Percentiles rank a stretch among this genome's conserved stretches.
These are phyloP conservation scores for Misgurnus mizolepis DNA, from an alignment of 2,113 vertebrate species.

Conservation along the genomic window DNA sequence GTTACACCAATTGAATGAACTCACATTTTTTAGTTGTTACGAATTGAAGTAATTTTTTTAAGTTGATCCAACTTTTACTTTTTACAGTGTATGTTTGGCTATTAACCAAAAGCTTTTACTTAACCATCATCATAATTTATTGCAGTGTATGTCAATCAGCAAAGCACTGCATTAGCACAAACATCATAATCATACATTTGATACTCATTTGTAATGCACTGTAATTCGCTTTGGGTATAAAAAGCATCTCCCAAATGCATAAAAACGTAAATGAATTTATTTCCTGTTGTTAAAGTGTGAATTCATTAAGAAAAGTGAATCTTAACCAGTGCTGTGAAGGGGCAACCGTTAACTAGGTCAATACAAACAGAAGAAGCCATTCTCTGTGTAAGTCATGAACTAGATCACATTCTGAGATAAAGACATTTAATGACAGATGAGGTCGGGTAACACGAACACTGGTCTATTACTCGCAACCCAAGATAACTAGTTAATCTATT, in stretches of 20 bases:
- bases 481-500: constrained; percentile 63
- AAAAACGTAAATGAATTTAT: too few relatives aligned
- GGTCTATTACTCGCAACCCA: constrained; percentile 27
- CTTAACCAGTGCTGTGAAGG: not conserved
- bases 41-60: too few relatives aligned
- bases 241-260: not conserved
- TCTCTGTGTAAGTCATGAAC: constrained; percentile 36
- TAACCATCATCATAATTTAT: too few relatives aligned
- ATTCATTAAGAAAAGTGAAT: not conserved
- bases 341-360: constrained; percentile 8
- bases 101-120: not conserved
- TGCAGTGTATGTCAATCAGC: too few relatives aligned
- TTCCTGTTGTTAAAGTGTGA: not conserved
- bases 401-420: constrained; percentile 19
- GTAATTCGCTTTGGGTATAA: not conserved
- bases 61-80: too few relatives aligned
- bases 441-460: constrained; percentile 34
- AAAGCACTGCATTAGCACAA: too few relatives aligned
- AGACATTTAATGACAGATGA: constrained; percentile 34
- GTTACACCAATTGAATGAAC: too few relatives aligned
- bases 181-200: too few relatives aligned
- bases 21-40: too few relatives aligned
- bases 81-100: not conserved
- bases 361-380: constrained; percentile 9
- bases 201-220: not conserved